Conservation (phyloP, 2,888 invertebrate genomes). For the Hyppa rectilinea region DNA sequence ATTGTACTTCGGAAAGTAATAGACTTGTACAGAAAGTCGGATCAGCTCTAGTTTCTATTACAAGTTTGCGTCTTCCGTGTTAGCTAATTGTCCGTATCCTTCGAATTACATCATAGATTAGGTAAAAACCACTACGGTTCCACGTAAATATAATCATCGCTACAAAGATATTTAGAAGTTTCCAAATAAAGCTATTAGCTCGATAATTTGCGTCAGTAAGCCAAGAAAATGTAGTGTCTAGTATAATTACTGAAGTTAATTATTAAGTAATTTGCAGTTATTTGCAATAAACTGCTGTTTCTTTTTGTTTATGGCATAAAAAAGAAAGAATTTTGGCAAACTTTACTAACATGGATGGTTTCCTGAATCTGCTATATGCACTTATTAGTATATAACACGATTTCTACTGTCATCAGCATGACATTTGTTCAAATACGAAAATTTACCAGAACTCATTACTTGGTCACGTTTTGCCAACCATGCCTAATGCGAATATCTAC, state of each 20-base stretch:
- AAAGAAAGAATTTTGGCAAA: too few relatives aligned
- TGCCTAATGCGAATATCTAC: slow-evolving; percentile 11
- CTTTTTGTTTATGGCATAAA: too few relatives aligned
- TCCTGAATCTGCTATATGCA: slow-evolving; percentile 1
- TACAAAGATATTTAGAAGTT: not conserved
- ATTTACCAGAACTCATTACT: slow-evolving; percentile 27
- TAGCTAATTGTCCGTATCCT: slow-evolving; percentile 82
- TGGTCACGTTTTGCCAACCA: slow-evolving; percentile 24
- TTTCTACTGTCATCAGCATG: slow-evolving; percentile 11
- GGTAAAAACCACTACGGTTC: slow-evolving; percentile 43
- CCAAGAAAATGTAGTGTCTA: too few relatives aligned
- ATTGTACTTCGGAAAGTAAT: slow-evolving; percentile 67
- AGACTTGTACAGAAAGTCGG: slow-evolving; percentile 73
- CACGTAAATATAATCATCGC: not conserved
- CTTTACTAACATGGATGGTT: not conserved
- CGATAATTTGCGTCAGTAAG: not conserved
- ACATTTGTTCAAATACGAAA: slow-evolving; percentile 45
- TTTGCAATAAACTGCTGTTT: too few relatives aligned
- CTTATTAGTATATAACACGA: slow-evolving; percentile 18
- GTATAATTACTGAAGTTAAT: too few relatives aligned
- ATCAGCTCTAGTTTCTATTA: slow-evolving; percentile 75
- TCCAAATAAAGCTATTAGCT: not conserved
- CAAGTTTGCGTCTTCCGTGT: slow-evolving; percentile 82
- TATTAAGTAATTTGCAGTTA: too few relatives aligned
- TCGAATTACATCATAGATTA: slow-evolving; percentile 75